phyloP scores from a whole-genome alignment of 2,888 invertebrate species.

The Eledone cirrhosa region DNA sequence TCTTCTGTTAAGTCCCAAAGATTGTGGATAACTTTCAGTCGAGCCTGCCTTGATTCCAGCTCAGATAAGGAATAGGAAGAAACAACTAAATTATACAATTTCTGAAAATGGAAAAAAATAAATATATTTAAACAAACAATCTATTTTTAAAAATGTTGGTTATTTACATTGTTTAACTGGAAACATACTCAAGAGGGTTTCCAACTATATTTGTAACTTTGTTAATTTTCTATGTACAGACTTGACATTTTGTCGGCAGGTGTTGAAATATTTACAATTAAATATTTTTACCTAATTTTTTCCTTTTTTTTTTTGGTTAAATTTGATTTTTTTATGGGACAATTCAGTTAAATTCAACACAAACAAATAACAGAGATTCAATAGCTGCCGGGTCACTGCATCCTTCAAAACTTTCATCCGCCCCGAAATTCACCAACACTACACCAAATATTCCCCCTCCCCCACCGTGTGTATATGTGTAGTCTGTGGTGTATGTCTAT shows the following conservation, averaged over 20 bases:
- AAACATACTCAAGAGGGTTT: no score
- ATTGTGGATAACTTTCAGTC: conserved; percentile 78
- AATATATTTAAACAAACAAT: no score
- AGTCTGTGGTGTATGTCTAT: no score
- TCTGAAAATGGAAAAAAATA: conserved; percentile 41
- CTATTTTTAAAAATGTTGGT: no score
- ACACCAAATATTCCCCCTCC: background rate
- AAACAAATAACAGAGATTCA: background rate
- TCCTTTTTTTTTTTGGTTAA: no score
- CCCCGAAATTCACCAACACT: background rate
- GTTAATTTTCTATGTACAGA: no score
- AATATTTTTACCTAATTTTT: no score
- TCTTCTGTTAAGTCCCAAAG: conserved; percentile 87
- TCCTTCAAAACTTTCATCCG: background rate
- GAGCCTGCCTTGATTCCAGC: conserved; percentile 74
- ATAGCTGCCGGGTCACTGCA: background rate
- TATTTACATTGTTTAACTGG: no score
- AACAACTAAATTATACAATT: conserved; percentile 79
- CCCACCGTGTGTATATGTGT: no score
- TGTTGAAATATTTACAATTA: no score
- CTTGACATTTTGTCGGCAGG: no score
- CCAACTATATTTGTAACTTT: no score
- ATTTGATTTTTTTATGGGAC: background rate
- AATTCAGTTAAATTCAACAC: background rate
- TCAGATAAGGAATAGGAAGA: conserved; percentile 85